phyloP scores from a whole-genome alignment of 2,797 vertebrate genomes.

The Rhincodon typus region DNA sequence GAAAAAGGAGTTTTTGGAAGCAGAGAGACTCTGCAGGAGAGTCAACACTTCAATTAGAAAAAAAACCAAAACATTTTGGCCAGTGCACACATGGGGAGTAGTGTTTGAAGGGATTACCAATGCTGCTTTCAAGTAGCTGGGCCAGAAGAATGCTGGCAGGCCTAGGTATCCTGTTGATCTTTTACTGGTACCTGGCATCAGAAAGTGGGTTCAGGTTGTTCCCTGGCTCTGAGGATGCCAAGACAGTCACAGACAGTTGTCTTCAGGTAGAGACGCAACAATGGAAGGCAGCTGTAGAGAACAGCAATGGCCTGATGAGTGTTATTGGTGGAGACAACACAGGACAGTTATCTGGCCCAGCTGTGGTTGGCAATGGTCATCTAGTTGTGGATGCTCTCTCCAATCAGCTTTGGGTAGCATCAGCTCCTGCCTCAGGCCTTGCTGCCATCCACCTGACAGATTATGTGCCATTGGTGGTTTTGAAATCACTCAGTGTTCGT shows the following conservation, averaged over 20 bases:
- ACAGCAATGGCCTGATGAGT: slow-evolving; percentile 65
- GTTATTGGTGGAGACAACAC: slow-evolving; percentile 49
- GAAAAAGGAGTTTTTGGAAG: not conserved
- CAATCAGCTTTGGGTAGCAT: slow-evolving; percentile 78
- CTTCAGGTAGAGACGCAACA: slow-evolving; percentile 67
- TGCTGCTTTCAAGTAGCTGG: slow-evolving; percentile 89
- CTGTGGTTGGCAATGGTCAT: slow-evolving; percentile 81
- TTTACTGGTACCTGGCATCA: slow-evolving; percentile 76
- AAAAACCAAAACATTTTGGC: no score
- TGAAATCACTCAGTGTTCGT: slow-evolving; percentile 58
- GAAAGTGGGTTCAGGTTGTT: slow-evolving; percentile 59
- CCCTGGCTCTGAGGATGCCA: slow-evolving; percentile 54
- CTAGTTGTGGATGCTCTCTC: slow-evolving; percentile 70
- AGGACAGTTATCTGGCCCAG: slow-evolving; percentile 56
- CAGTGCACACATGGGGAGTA: no score
- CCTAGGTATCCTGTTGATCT: slow-evolving; percentile 68
- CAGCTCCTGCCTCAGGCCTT: slow-evolving; percentile 55
- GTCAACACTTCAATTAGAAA: not conserved
- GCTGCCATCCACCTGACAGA: slow-evolving; percentile 70
- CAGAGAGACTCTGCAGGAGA: not conserved
- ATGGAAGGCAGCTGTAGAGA: slow-evolving; percentile 67
- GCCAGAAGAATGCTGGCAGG: slow-evolving; percentile 73
- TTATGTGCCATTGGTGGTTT: slow-evolving; percentile 58
- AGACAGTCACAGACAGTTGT: slow-evolving; percentile 65
- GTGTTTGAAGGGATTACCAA: slow-evolving; percentile 83